These are phyloP conservation scores for Heliopora coerulea DNA, from an alignment of 92 coral and sea anemone species.

Conservation along the genomic window DNA sequence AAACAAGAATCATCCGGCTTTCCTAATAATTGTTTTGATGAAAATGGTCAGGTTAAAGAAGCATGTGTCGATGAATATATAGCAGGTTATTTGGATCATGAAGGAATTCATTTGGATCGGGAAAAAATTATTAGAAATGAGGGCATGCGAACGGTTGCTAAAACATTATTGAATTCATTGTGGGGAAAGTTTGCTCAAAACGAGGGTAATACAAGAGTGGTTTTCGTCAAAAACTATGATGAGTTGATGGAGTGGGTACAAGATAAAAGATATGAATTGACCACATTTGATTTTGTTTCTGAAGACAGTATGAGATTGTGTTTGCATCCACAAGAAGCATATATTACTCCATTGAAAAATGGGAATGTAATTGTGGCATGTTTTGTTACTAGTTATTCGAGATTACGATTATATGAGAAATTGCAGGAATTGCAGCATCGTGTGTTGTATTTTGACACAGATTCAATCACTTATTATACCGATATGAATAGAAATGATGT, in stretches of 20 bases:
- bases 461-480: constrained; percentile 30
- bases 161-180: constrained; percentile 52
- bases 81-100: constrained; percentile 34
- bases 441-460: constrained; percentile 9
- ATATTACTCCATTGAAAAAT: neutral
- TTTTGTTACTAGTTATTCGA: constrained; percentile 45
- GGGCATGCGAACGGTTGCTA: constrained; percentile 55
- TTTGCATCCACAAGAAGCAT: no score
- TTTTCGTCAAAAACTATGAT: constrained; percentile 23
- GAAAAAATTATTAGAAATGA: constrained; percentile 44
- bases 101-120: constrained; percentile 47
- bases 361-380: constrained; percentile 54
- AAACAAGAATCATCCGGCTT: constrained; percentile 54
- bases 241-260: no score
- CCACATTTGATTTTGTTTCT: no score
- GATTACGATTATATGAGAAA: constrained; percentile 39
- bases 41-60: constrained; percentile 39
- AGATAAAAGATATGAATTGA: no score
- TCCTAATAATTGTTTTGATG: constrained; percentile 47
- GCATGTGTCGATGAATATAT: no score
- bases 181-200: constrained; percentile 23
- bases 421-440: constrained; percentile 5
- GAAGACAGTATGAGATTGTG: no score
- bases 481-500: constrained; percentile 16
- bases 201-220: constrained; percentile 39